A percentile compares a stretch with the other conserved stretches of the same genome.
phyloP scores from a whole-genome alignment of 30 jellyfish, hydroid and myxozoan genomes.

The Chrysaora quinquecirrha region DNA sequence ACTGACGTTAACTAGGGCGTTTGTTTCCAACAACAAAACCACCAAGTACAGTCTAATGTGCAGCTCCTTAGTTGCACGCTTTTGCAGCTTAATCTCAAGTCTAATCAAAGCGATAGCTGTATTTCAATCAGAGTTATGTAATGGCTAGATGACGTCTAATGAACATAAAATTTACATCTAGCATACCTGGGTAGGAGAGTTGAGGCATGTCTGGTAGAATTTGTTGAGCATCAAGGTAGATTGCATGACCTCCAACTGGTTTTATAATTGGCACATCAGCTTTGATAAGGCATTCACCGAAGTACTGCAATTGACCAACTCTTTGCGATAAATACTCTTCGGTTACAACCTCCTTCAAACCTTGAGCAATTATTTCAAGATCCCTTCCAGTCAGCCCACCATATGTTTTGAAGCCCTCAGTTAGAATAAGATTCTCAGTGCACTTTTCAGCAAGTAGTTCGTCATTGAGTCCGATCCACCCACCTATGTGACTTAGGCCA shows the following conservation, averaged over 20 bases:
- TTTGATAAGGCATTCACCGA: conserved; percentile 46
- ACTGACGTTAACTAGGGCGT: no score
- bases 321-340: conserved; percentile 69
- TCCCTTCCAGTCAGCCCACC: conserved; percentile 81
- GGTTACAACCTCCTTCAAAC: conserved; percentile 65
- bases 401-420: conserved; percentile 71
- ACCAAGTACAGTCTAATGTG: no score
- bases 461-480: conserved; percentile 69
- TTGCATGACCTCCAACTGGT: conserved; percentile 89
- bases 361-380: conserved; percentile 69
- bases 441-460: conserved; percentile 62
- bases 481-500: conserved; percentile 82
- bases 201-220: conserved; percentile 69
- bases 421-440: conserved; percentile 52
- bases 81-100: no score
- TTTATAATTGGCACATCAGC: conserved; percentile 64
- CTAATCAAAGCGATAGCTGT: no score
- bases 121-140: no score
- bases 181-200: conserved; percentile 67
- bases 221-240: conserved; percentile 69
- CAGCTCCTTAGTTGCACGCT: no score
- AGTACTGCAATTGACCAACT: conserved; percentile 71
- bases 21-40: no score
- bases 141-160: no score
- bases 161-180: no score